Evolutionary conservation across 1,140 invertebrate genomes (phyloP).

Genomic region (Manduca sexta): DNA sequence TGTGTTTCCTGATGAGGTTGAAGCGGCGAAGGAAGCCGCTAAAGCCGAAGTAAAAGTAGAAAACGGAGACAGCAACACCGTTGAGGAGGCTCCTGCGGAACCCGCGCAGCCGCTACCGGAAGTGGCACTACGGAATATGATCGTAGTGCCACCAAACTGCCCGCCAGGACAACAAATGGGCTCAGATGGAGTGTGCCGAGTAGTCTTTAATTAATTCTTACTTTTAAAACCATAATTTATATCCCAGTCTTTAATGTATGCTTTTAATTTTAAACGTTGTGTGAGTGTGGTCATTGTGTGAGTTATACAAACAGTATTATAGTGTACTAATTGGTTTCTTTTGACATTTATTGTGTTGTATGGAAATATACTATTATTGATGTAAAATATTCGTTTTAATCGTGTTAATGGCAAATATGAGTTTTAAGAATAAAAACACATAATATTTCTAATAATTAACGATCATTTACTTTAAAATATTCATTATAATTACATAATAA

Average conservation of each 20-base stretch:
- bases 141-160: constrained; percentile 46
- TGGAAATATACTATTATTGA: too few species aligned
- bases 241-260: background rate
- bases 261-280: too few species aligned
- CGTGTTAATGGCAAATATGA: too few species aligned
- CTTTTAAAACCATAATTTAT: constrained; percentile 3
- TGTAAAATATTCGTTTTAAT: too few species aligned
- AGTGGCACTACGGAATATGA: constrained; percentile 32
- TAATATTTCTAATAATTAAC: constrained; percentile 65
- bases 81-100: constrained; percentile 17
- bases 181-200: constrained; percentile 48
- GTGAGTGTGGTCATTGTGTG: too few species aligned
- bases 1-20: constrained; percentile 47
- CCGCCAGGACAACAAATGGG: constrained; percentile 40
- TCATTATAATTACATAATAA: constrained; percentile 66
- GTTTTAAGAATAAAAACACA: constrained; percentile 25
- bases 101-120: constrained; percentile 3
- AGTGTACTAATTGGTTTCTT: constrained; percentile 3
- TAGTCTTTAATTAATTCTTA: constrained; percentile 34
- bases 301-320: constrained; percentile 8
- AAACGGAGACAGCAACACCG: constrained; percentile 21
- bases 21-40: constrained; percentile 18
- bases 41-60: constrained; percentile 19
- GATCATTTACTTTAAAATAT: constrained; percentile 70
- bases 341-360: too few species aligned